Percentiles rank a stretch among this genome's conserved stretches.
phyloP scores from a whole-genome alignment of 2,888 invertebrate species.

The Eledone cirrhosa region DNA sequence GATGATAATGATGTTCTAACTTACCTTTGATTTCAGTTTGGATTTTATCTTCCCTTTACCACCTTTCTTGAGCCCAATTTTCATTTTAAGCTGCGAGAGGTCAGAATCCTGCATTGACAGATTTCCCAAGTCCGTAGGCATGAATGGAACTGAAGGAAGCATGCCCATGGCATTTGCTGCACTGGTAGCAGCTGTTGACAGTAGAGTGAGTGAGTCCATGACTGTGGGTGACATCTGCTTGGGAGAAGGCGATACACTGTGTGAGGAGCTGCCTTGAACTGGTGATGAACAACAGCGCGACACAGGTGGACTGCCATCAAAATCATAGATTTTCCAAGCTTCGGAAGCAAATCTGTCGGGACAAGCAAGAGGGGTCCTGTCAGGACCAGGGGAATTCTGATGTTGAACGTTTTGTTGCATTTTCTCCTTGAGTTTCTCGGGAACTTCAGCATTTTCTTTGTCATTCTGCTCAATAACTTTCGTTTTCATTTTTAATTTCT shows the following conservation, averaged over 20 bases:
- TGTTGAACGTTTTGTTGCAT: conserved; percentile 16
- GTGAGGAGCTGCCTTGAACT: neutral
- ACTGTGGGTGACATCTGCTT: neutral
- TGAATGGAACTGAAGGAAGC: neutral
- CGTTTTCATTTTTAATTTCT: conserved; percentile 24
- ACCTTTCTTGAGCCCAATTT: conserved; percentile 28
- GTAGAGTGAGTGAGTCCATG: conserved; percentile 17
- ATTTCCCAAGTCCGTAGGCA: neutral
- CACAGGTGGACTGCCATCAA: conserved; percentile 28
- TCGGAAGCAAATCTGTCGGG: conserved; percentile 28
- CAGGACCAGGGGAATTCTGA: conserved; percentile 19
- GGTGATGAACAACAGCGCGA: neutral
- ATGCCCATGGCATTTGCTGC: conserved; percentile 20
- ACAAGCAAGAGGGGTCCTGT: conserved; percentile 19
- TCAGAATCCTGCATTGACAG: conserved; percentile 11
- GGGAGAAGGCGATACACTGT: neutral
- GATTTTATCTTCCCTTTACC: conserved; percentile 23
- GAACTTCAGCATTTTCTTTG: conserved; percentile 24
- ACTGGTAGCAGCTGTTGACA: conserved; percentile 10
- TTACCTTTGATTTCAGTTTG: conserved; percentile 29
- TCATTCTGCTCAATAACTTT: conserved; percentile 20
- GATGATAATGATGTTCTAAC: too few species aligned
- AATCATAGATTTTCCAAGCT: conserved; percentile 29
- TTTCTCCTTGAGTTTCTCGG: conserved; percentile 33
- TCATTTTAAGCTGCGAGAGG: conserved; percentile 10